Base-by-base conservation (phyloP, 2,888 invertebrate genomes). In the Harpalus rubripes region DNA sequence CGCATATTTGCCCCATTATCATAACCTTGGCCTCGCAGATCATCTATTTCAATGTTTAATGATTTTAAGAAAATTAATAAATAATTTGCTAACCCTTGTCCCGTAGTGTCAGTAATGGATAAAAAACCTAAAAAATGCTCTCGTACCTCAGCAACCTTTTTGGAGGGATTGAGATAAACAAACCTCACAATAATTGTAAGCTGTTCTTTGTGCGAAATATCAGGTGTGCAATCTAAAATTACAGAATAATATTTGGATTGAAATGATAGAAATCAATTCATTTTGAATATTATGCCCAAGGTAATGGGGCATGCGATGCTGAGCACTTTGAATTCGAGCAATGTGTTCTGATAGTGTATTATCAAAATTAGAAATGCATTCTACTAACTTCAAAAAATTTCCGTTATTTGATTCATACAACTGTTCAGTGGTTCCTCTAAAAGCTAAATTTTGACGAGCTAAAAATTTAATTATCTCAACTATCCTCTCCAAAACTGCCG, bases 1-100 rank as follows among this genome's bases (percentile, higher is more conserved):
- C 78, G 74, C 87, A 88, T 88, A 82, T 87, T 86, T 0, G 86
- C 56, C 80, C 80, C 81, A 68, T 87, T 87, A 81, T 87, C 86
- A 81, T 86, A 86, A 3, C 86, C 86, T 59, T 87, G 87, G 8
- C 86, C 86, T n/a, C 86, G 44, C 59, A 87, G n/a, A 52, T 87
- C 74, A 3, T 82, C 12, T 22, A 86, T 84, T 44, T 84, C 22
- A 59, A 87, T 39, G 16, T 44, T 78, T n/a, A 58, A 10, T 58
- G 12, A 26, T 58, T 76, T 52, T 16, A 44, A 44, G 10, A 44
- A 44, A 44, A 10, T 10, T 44, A 44, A 44, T 10, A 44, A 10
- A 44, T 10, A 44, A 10, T 7, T 44, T 44, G 44, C 10, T 44
- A 44, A 44, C 7, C 44, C 44, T 44, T 44, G 44, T 10, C 44